These are phyloP conservation scores for Xanthia togata DNA, from an alignment of 2,888 invertebrate species.

Conservation along the genomic window DNA sequence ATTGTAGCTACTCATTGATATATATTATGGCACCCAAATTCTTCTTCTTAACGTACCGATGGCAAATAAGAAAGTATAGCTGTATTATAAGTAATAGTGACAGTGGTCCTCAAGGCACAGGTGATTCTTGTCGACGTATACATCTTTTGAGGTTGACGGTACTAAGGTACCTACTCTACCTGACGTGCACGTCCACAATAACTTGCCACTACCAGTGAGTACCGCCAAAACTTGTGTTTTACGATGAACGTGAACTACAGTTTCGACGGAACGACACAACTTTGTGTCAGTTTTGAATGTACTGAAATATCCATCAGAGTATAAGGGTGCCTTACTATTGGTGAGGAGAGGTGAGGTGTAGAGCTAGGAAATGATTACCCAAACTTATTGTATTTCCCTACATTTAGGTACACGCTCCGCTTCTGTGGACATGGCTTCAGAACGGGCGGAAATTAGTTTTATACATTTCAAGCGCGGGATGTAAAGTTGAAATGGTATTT, in stretches of 20 bases:
- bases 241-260: slow-evolving; percentile 11
- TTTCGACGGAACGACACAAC: slow-evolving; percentile 11
- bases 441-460: neutral
- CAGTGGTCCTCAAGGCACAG: too few relatives aligned
- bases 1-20: neutral
- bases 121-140: neutral
- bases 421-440: neutral
- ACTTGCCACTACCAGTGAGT: slow-evolving; percentile 4
- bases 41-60: too few relatives aligned
- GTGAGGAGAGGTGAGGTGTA: neutral
- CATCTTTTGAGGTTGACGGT: neutral
- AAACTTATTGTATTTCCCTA: neutral
- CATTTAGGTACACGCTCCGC: neutral
- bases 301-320: slow-evolving; percentile 5
- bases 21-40: too few relatives aligned
- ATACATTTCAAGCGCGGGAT: neutral
- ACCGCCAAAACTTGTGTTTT: slow-evolving; percentile 41
- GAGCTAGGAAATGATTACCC: too few relatives aligned
- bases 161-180: neutral
- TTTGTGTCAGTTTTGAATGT: slow-evolving; percentile 17
- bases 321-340: neutral
- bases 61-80: too few relatives aligned
- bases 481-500: slow-evolving; percentile 9
- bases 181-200: neutral
- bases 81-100: too few relatives aligned